Percentiles rank a stretch among this genome's conserved stretches.
Conservation (phyloP, 2,113 vertebrate genomes). For the Columba janthina region DNA sequence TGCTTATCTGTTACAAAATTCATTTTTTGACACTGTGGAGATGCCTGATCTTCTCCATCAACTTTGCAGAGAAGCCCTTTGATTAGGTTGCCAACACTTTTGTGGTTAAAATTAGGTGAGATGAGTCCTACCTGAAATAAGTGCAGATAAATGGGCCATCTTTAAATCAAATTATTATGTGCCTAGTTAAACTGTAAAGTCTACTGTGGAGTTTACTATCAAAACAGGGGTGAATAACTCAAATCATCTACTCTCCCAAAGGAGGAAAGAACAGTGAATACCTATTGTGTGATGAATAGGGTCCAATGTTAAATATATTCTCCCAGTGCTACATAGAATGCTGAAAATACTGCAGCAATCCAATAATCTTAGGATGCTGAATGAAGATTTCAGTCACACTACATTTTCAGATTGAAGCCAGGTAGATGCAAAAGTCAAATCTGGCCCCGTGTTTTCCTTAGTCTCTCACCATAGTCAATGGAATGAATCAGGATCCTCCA, state of each 20-base stretch:
- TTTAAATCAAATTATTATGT: slow-evolving; percentile 11
- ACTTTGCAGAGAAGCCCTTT: neutral
- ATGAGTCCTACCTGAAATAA: neutral
- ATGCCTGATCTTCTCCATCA: neutral
- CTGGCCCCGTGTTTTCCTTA: neutral
- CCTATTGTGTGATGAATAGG: neutral
- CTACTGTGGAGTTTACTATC: neutral
- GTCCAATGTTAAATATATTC: neutral
- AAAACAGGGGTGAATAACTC: neutral
- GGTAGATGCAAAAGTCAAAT: neutral
- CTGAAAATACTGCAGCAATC: neutral
- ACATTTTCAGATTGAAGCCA: neutral
- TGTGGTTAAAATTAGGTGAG: neutral
- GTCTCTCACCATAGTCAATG: neutral
- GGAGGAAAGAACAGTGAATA: neutral
- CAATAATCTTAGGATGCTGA: neutral
- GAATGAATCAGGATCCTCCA: neutral
- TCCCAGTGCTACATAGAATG: neutral
- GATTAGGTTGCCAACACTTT: neutral
- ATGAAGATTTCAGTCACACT: neutral
- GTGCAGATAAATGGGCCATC: neutral
- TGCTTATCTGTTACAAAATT: neutral
- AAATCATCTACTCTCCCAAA: neutral
- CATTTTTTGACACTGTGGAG: neutral
- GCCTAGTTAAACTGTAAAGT: neutral